phyloP scores from a whole-genome alignment of 2,797 vertebrate species.

The Jordanella pulchra region DNA sequence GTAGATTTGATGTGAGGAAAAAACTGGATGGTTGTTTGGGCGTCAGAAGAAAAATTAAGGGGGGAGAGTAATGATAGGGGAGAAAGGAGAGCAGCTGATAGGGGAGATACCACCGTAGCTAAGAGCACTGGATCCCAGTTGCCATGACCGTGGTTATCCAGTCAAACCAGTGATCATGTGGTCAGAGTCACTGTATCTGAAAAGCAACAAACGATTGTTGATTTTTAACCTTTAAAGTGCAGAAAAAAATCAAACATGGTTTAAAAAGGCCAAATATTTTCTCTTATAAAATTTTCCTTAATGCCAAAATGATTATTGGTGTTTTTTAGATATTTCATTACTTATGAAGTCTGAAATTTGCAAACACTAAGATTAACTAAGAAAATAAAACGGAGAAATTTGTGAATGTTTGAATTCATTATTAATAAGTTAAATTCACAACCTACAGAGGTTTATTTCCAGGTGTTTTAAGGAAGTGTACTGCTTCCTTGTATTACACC shows the following conservation, averaged over 20 bases:
- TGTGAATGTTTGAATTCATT: too few species aligned
- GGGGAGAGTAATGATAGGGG: slow-evolving; percentile 32
- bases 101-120: slow-evolving; percentile 36
- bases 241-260: neutral
- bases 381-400: too few species aligned
- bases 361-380: neutral
- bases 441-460: neutral
- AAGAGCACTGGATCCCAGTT: slow-evolving; percentile 66
- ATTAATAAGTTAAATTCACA: too few species aligned
- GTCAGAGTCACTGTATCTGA: slow-evolving; percentile 17
- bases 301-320: neutral
- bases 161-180: slow-evolving; percentile 15
- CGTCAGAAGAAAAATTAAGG: neutral
- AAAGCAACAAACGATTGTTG: neutral
- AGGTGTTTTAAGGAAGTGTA: neutral
- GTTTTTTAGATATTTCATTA: neutral
- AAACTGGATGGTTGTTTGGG: slow-evolving; percentile 8
- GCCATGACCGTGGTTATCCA: slow-evolving; percentile 61
- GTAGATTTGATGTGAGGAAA: neutral
- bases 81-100: slow-evolving; percentile 34
- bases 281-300: neutral
- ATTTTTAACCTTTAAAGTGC: neutral
- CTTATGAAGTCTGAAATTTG: neutral
- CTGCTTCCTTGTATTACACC: too few species aligned
- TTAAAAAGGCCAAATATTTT: neutral